A percentile compares a stretch with the other conserved stretches of the same genome.
Evolutionary conservation across 1,140 invertebrate genomes (phyloP).

Genomic region (Latrodectus geometricus): DNA sequence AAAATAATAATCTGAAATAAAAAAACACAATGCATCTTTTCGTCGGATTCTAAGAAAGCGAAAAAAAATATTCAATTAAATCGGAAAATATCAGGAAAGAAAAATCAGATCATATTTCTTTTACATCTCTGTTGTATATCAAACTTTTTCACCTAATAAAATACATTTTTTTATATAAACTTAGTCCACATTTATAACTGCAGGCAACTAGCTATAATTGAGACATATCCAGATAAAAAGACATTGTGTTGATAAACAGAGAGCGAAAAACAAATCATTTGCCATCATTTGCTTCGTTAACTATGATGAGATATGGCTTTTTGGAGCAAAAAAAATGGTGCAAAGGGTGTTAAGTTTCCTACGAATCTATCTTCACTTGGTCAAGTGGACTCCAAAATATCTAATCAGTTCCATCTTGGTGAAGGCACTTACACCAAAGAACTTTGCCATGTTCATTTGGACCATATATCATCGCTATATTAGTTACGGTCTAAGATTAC

Average conservation of each 20-base stretch:
- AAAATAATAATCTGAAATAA: no score
- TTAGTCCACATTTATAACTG: neutral
- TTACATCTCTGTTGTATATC: neutral
- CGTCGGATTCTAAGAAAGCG: no score
- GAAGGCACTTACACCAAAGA: neutral
- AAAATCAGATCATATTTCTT: neutral
- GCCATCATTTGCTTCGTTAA: constrained; percentile 52
- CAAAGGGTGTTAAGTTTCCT: constrained; percentile 23
- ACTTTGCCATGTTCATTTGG: neutral
- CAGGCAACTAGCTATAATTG: constrained; percentile 26
- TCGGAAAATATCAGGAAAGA: neutral
- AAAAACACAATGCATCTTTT: no score
- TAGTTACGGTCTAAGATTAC: constrained; percentile 9
- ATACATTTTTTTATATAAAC: neutral
- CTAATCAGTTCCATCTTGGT: constrained; percentile 10
- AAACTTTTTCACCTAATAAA: neutral
- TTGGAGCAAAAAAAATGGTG: neutral
- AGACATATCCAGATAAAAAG: constrained; percentile 41
- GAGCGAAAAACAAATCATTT: constrained; percentile 24
- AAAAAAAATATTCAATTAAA: no score
- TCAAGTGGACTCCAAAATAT: constrained; percentile 1
- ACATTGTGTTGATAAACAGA: constrained; percentile 9
- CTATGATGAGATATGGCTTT: constrained; percentile 19
- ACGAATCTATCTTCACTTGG: constrained; percentile 7
- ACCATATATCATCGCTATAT: constrained; percentile 31